These are phyloP conservation scores for Gerris lacustris DNA, from an alignment of 2,888 invertebrate species.

Conservation along the genomic window DNA sequence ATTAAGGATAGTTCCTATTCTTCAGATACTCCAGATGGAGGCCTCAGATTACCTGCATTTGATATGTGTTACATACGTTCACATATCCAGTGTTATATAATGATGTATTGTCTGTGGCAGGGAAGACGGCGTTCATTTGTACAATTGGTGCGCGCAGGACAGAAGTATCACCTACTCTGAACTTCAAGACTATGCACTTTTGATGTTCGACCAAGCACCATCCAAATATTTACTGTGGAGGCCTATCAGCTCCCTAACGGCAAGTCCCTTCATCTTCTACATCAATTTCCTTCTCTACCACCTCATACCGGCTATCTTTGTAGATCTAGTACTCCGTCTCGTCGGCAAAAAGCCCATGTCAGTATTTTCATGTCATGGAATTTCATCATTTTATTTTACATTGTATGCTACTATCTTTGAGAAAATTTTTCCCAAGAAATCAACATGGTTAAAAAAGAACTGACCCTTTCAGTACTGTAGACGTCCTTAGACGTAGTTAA, in stretches of 20 bases:
- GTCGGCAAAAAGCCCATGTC: slow-evolving; percentile 59
- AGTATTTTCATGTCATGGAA: slow-evolving; percentile 32
- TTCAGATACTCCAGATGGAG: no score
- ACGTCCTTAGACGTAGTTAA: no score
- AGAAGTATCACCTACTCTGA: slow-evolving; percentile 27
- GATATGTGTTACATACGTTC: no score
- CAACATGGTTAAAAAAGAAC: no score
- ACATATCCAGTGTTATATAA: no score
- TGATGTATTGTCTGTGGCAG: background rate
- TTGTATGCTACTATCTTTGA: no score
- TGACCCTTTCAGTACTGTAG: no score
- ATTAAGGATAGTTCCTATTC: no score
- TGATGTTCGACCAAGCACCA: slow-evolving; percentile 38
- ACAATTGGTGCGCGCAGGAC: slow-evolving; percentile 59
- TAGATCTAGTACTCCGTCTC: slow-evolving; percentile 54
- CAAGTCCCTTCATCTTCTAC: slow-evolving; percentile 49
- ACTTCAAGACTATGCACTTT: no score
- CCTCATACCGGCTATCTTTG: slow-evolving; percentile 60
- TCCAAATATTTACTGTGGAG: slow-evolving; percentile 59
- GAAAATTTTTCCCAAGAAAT: no score
- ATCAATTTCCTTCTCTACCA: slow-evolving; percentile 46
- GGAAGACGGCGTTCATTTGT: slow-evolving; percentile 45
- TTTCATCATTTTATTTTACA: no score
- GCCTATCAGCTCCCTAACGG: slow-evolving; percentile 42
- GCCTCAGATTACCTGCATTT: no score